Evolutionary conservation across 2,888 invertebrate genomes (phyloP).

Genomic region (Sepiola atlantica): DNA sequence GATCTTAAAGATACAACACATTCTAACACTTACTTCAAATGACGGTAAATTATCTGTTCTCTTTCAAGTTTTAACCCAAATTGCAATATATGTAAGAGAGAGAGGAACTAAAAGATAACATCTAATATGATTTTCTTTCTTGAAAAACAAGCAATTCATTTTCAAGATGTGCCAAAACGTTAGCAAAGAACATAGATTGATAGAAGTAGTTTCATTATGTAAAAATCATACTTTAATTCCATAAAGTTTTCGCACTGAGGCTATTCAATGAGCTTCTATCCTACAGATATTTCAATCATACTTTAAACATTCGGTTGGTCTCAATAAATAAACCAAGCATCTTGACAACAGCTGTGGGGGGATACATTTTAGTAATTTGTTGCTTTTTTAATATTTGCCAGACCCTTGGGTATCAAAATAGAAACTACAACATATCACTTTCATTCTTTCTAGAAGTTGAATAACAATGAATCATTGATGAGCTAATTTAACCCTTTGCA

Average conservation of each 20-base stretch:
- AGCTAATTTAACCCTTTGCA: background rate
- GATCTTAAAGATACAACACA: background rate
- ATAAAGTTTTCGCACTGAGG: background rate
- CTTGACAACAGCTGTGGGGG: background rate
- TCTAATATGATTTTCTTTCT: background rate
- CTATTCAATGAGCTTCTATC: background rate
- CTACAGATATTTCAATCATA: background rate
- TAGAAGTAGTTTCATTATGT: background rate
- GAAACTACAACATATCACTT: background rate
- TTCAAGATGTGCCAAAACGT: background rate
- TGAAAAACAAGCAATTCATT: background rate
- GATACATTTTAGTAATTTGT: background rate
- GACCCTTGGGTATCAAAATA: background rate
- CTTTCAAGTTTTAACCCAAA: background rate
- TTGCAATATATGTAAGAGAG: background rate
- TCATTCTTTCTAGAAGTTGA: background rate
- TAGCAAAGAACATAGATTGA: background rate
- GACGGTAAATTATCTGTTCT: background rate
- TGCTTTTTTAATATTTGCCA: background rate
- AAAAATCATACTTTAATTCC: background rate
- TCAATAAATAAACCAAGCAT: background rate
- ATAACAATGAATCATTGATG: background rate
- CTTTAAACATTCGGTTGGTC: background rate
- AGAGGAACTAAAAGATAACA: background rate
- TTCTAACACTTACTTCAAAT: background rate